These are phyloP conservation scores for Grallaria varia DNA, from an alignment of 2,113 vertebrate genomes.

Conservation along the genomic window DNA sequence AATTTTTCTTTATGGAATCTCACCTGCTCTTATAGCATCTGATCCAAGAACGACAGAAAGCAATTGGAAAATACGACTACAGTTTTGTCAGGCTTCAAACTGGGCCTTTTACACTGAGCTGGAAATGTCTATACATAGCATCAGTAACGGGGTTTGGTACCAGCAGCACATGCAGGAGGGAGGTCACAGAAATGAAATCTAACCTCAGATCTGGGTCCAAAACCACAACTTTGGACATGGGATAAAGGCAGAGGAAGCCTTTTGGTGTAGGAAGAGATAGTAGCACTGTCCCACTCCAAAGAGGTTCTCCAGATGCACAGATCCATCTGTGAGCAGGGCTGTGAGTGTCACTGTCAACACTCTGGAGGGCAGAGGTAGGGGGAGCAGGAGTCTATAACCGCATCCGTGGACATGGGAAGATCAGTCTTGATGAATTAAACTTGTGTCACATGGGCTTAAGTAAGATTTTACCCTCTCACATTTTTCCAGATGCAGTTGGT, in stretches of 20 bases:
- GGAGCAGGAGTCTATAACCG: not conserved
- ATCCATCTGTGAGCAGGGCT: not conserved
- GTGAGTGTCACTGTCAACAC: not conserved
- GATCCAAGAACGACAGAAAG: not conserved
- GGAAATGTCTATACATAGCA: not conserved
- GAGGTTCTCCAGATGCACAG: accelerated
- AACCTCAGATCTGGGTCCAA: not conserved
- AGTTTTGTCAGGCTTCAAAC: not conserved
- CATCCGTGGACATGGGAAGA: not conserved
- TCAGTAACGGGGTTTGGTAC: not conserved
- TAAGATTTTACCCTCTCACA: not conserved
- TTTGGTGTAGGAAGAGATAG: not conserved
- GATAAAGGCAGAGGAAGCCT: not conserved
- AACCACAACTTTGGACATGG: not conserved
- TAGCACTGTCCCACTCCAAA: not conserved
- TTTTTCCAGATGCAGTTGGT: not conserved
- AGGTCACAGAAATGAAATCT: not conserved
- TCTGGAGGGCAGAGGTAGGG: not conserved
- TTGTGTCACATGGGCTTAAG: not conserved
- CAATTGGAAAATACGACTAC: not conserved
- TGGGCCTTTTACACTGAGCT: not conserved
- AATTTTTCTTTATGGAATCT: not conserved
- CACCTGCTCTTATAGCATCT: not conserved
- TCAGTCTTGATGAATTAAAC: not conserved
- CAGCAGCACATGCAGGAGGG: accelerated